Conservation (phyloP, 2,888 invertebrate species). For the Trachelus stipa region DNA sequence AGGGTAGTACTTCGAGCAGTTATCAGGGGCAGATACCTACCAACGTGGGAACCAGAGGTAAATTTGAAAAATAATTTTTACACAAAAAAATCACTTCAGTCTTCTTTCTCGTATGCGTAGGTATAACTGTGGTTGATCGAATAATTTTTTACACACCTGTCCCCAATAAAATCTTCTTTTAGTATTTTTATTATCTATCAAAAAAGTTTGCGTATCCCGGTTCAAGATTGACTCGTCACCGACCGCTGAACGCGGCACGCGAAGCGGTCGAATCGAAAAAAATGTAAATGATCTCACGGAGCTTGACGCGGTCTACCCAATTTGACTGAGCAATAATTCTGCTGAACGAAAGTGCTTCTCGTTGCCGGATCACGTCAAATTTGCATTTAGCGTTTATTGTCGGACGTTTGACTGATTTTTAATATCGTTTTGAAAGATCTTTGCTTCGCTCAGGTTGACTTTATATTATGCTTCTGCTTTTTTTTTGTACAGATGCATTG, state of each 20-base stretch:
- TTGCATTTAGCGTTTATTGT: neutral
- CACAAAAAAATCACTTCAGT: neutral
- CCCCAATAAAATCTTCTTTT: slow-evolving; percentile 19
- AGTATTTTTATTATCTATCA: neutral
- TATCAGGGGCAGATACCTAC: slow-evolving; percentile 54
- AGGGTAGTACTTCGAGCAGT: slow-evolving; percentile 46
- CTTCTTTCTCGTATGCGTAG: neutral
- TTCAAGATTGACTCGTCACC: slow-evolving; percentile 52
- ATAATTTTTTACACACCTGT: slow-evolving; percentile 44
- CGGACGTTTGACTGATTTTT: neutral
- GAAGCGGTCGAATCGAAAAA: slow-evolving; percentile 18
- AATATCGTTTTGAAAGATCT: neutral
- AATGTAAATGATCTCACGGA: neutral
- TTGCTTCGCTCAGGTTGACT: neutral
- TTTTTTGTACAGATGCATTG: slow-evolving; percentile 48
- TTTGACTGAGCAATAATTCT: slow-evolving; percentile 21
- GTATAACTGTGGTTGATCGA: neutral
- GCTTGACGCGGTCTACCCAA: slow-evolving; percentile 28
- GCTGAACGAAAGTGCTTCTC: slow-evolving; percentile 4
- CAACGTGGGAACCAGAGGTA: slow-evolving; percentile 54
- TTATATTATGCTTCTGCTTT: too few species aligned
- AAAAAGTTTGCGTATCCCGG: neutral
- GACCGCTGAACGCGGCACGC: slow-evolving; percentile 31
- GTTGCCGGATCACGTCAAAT: slow-evolving; percentile 23
- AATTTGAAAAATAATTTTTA: slow-evolving; percentile 4